Conservation (phyloP, 2,888 invertebrate genomes). For the Lordiphosa andalusiaca region DNA sequence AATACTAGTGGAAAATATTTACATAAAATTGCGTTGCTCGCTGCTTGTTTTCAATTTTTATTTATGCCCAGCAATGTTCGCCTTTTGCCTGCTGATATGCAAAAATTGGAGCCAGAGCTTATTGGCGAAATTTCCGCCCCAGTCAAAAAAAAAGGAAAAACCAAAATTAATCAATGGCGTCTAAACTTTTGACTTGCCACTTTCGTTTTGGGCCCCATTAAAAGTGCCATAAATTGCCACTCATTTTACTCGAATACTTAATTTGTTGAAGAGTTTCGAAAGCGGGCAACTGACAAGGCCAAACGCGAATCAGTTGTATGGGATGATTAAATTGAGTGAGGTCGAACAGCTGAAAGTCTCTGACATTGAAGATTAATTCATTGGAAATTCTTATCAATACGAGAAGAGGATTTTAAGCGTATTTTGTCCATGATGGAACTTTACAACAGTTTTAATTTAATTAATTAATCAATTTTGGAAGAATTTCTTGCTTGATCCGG, state of each 20-base stretch:
- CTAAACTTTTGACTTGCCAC: conserved; percentile 33
- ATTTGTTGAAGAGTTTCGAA: conserved; percentile 32
- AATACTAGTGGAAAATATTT: conserved; percentile 33
- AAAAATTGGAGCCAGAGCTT: conserved; percentile 13
- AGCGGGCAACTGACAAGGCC: not conserved
- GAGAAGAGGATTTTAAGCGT: no score
- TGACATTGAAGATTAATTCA: no score
- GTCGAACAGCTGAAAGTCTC: no score
- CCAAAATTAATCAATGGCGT: conserved; percentile 67
- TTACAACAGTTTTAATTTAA: no score
- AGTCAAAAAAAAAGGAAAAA: no score
- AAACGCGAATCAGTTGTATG: not conserved
- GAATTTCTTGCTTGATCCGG: no score
- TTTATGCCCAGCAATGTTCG: not conserved
- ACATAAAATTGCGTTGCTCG: conserved; percentile 23
- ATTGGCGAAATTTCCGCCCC: conserved; percentile 22
- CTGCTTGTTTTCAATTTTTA: conserved; percentile 4
- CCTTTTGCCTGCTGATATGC: conserved; percentile 14
- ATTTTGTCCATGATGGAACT: no score
- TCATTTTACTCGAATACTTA: conserved; percentile 21
- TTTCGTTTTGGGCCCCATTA: conserved; percentile 19
- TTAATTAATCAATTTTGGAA: no score
- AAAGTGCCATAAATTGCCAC: conserved; percentile 51
- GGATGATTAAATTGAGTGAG: no score
- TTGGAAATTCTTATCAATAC: no score